Evolutionary conservation across 2,113 vertebrate genomes (phyloP).

Genomic region (Ammodytes dubius): DNA sequence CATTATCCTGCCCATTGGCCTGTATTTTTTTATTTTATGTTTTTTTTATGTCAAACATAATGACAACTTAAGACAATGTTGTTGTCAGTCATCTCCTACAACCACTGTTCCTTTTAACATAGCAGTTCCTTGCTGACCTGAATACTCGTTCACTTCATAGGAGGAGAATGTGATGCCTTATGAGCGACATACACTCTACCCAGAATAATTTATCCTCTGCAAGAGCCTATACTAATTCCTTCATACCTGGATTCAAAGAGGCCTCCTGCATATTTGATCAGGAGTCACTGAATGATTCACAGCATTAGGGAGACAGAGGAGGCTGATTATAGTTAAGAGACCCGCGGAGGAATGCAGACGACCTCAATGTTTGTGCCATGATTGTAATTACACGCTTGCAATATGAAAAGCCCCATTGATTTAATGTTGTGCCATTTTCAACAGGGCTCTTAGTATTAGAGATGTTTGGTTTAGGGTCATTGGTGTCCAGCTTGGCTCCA

Average conservation of each 20-base stretch:
- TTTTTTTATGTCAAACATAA: conserved; percentile 7
- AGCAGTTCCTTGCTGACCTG: neutral
- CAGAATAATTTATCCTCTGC: conserved; percentile 10
- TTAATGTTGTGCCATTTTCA: too few species aligned
- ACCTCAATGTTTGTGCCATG: too few species aligned
- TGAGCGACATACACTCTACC: conserved; percentile 16
- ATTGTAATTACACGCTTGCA: too few species aligned
- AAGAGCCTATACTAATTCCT: conserved; percentile 10
- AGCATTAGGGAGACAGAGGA: conserved; percentile 32
- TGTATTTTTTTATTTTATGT: neutral
- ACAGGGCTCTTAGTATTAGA: too few species aligned
- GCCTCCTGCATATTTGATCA: conserved; percentile 53
- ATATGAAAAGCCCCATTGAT: too few species aligned
- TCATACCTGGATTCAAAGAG: conserved; percentile 35
- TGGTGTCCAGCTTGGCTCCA: too few species aligned
- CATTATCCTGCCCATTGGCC: neutral
- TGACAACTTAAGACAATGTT: neutral
- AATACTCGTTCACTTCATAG: conserved; percentile 23
- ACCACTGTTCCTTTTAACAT: neutral
- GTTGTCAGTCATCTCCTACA: neutral
- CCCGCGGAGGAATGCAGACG: neutral
- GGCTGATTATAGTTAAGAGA: neutral
- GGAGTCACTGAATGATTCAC: conserved; percentile 53
- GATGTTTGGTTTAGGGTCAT: too few species aligned
- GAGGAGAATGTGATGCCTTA: conserved; percentile 38